Evolutionary conservation across 2,113 vertebrate genomes (phyloP), one percentile per base, ranked within the genome.

Genomic region (Guaruba guarouba): DNA sequence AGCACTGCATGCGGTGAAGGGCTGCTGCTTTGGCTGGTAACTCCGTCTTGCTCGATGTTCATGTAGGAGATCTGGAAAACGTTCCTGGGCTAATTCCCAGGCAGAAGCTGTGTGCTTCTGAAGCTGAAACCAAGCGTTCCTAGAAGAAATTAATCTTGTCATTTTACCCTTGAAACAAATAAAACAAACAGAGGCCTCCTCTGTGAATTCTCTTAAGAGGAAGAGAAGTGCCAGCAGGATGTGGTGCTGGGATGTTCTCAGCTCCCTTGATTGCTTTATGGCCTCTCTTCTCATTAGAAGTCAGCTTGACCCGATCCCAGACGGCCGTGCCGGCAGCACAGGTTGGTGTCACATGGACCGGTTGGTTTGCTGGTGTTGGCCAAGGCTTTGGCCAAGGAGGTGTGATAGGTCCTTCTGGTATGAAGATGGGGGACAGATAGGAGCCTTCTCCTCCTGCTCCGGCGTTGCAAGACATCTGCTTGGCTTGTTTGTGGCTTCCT

Each of bases 401-500:
- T 76, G 63, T 55, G 88, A 88, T 93, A 43, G 76, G 89, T 82
- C 23, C 92, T 82, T 10, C 61, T 61, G 91, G 83, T 39, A 31
- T 54, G 88, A 92, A 95, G 96, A 94, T 93, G 93, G 78, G 51
- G 85, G 55, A 23, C 5, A 43, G 88, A 86, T 90, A 92, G 95
- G 67, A 92, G 82, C 93, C 64, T 80, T 86, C 88, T 80, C 37
- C 90, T 87, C 82, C 90, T 5, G 79, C 93, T 76, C 76, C 0
- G n/a, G 44, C 51, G 0, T 90, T 57, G 91, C 89, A 4, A 90
- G 90, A 86, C 92, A 86, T 96, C 85, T 92, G 95, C 94, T 64
- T 9, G 51, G 54, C 95, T 96, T 75, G 92, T 93, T 96, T 96
- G 90, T 31, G 95, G 95, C 90, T 96, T 97, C 94, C 95, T 93